phyloP scores from a whole-genome alignment of 64 coral and sea anemone genomes.

The Montipora efflorescens region DNA sequence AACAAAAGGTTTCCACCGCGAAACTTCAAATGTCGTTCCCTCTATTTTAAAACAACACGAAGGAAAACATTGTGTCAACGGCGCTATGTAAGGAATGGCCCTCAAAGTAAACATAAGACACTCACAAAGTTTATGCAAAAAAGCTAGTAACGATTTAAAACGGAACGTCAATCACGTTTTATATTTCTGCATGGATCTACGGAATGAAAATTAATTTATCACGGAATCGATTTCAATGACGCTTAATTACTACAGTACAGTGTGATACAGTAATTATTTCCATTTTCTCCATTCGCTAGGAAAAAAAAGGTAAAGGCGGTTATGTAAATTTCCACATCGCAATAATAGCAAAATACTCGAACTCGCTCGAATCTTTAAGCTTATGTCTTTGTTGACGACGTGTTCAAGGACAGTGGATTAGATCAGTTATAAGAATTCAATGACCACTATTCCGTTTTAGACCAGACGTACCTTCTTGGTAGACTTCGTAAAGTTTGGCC shows the following conservation, averaged over 20 bases:
- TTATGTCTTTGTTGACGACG: too few species aligned
- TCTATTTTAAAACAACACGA: neutral
- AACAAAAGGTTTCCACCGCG: neutral
- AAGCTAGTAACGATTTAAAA: neutral
- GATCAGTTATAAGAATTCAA: neutral
- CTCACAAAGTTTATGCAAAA: constrained; percentile 7
- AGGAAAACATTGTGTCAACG: constrained; percentile 33
- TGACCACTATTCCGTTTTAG: neutral
- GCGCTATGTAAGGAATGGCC: constrained; percentile 37
- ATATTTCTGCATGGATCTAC: neutral
- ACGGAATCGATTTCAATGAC: neutral
- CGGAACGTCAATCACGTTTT: neutral
- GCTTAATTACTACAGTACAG: neutral
- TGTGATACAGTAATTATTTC: neutral
- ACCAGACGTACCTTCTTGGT: constrained; percentile 79
- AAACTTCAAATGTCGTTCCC: constrained; percentile 6
- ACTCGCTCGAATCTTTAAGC: neutral
- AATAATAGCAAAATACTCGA: constrained; percentile 35
- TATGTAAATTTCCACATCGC: neutral
- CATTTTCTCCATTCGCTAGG: neutral
- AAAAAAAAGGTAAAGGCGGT: neutral
- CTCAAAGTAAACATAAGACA: constrained; percentile 16
- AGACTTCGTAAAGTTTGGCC: constrained; percentile 94
- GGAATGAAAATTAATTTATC: neutral
- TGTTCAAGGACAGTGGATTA: constrained; percentile 12